phyloP scores from a whole-genome alignment of 2,113 vertebrate species.

The Peromyscus maniculatus region DNA sequence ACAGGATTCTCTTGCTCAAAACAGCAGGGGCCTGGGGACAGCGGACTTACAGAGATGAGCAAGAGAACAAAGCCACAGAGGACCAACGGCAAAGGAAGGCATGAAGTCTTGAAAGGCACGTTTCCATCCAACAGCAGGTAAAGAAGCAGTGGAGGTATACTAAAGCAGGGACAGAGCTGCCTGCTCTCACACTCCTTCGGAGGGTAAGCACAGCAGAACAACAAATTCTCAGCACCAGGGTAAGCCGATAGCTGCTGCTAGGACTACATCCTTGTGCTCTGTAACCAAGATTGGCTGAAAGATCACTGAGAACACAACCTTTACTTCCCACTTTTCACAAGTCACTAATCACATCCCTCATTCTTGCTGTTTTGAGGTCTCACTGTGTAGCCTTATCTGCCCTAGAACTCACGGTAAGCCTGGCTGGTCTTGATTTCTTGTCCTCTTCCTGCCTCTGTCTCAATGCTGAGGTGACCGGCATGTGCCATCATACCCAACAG shows the following conservation, averaged over 20 bases:
- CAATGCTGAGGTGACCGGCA: no score
- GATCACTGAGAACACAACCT: not conserved
- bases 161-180: not conserved
- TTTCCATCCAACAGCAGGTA: not conserved
- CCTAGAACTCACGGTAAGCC: not conserved
- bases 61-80: not conserved
- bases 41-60: not conserved
- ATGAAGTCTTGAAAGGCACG: not conserved
- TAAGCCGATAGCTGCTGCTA: not conserved
- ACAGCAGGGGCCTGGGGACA: not conserved
- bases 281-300: not conserved
- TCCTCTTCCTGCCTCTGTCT: not conserved
- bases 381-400: no score
- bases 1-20: slow-evolving; percentile 1
- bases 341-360: not conserved
- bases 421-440: not conserved
- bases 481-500: not conserved
- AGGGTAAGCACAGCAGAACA: not conserved
- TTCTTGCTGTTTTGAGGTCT: not conserved
- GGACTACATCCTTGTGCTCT: not conserved
- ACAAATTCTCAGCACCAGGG: not conserved
- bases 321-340: not conserved
- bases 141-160: not conserved
- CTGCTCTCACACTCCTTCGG: not conserved
- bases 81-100: not conserved